A percentile compares a stretch with the other conserved stretches of the same genome.
These are phyloP conservation scores for Botia almorhae DNA, from an alignment of 2,797 vertebrate genomes.

Conservation along the genomic window DNA sequence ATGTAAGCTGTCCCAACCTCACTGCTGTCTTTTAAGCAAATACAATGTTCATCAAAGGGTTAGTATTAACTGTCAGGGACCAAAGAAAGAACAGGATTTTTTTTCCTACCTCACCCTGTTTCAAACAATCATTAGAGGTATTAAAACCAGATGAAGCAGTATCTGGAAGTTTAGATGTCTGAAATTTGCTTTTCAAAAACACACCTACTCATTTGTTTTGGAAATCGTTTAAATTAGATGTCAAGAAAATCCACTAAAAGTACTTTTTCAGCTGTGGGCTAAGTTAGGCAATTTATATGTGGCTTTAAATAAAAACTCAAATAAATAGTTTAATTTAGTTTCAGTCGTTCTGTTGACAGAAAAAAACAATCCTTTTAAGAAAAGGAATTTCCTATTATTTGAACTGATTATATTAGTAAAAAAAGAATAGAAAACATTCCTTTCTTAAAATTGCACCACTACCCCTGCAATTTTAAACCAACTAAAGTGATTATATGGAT, in stretches of 20 bases:
- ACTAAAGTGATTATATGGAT: not conserved
- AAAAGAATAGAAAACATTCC: no score
- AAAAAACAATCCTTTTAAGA: not conserved
- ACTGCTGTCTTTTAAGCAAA: not conserved
- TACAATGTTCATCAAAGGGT: slow-evolving; percentile 9
- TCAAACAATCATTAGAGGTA: not conserved
- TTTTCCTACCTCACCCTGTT: not conserved
- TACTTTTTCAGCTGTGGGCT: not conserved
- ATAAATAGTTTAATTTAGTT: not conserved
- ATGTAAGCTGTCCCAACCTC: not conserved
- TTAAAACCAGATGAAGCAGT: not conserved
- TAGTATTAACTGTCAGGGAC: slow-evolving; percentile 1
- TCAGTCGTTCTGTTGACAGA: not conserved
- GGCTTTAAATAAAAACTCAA: not conserved
- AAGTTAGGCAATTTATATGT: not conserved
- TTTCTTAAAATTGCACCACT: not conserved
- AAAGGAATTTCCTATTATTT: not conserved
- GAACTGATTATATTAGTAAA: not conserved
- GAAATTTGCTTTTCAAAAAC: not conserved
- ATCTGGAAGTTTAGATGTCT: not conserved
- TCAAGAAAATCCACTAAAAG: not conserved
- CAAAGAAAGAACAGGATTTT: not conserved
- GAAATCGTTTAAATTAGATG: not conserved
- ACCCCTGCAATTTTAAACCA: not conserved
- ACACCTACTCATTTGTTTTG: not conserved